phyloP scores from a whole-genome alignment of 2,797 vertebrate species.

The Falco cherrug region DNA sequence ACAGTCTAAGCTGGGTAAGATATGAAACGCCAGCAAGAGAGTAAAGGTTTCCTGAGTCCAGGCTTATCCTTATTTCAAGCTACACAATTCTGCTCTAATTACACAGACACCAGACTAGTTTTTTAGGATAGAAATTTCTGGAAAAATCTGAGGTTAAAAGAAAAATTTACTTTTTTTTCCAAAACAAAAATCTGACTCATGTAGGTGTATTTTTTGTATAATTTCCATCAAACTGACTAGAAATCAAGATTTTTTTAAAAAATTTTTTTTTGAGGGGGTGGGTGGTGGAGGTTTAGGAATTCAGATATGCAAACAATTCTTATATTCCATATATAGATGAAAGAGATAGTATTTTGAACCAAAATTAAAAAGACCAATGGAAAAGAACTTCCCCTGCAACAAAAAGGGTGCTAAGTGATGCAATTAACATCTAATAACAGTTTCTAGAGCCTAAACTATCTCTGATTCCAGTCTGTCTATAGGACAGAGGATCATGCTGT shows the following conservation, averaged over 20 bases:
- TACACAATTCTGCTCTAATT: neutral
- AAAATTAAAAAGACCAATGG: neutral
- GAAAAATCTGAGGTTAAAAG: neutral
- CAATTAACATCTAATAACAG: neutral
- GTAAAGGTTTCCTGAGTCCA: neutral
- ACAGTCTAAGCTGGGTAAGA: neutral
- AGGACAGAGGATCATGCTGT: neutral
- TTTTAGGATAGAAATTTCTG: neutral
- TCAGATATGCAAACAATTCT: neutral
- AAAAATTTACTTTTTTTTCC: neutral
- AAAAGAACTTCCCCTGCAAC: neutral
- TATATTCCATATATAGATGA: neutral
- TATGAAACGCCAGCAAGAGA: neutral
- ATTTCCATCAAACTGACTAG: neutral
- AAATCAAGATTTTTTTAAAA: neutral
- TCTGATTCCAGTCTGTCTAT: neutral
- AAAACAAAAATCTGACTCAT: neutral
- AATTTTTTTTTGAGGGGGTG: too few species aligned
- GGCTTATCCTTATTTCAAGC: neutral
- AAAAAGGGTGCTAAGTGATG: neutral
- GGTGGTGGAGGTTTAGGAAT: too few species aligned
- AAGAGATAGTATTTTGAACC: neutral
- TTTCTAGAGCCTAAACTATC: neutral
- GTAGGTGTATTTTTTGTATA: fast-evolving
- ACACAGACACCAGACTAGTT: neutral